phyloP scores from a whole-genome alignment of 2,888 invertebrate genomes.

The Norana najaformis region DNA sequence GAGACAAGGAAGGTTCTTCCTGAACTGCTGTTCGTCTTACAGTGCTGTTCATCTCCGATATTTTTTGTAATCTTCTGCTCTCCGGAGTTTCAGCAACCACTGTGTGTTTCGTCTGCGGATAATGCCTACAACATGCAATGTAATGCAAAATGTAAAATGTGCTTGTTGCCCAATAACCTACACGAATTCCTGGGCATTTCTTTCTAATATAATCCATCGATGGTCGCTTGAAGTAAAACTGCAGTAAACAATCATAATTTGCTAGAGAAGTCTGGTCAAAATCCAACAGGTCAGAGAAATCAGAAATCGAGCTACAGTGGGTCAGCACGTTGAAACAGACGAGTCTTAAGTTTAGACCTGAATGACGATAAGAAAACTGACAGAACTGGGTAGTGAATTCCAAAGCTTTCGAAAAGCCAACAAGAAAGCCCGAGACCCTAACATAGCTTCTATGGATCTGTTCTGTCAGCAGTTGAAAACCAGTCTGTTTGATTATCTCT shows the following conservation, averaged over 20 bases:
- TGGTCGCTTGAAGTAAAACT: background rate
- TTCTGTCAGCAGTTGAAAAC: background rate
- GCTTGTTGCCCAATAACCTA: no score
- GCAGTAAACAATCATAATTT: constrained; percentile 4
- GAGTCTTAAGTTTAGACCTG: background rate
- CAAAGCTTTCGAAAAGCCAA: background rate
- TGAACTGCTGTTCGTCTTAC: constrained; percentile 55
- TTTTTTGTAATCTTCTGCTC: constrained; percentile 90
- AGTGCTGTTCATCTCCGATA: constrained; percentile 95
- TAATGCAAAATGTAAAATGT: background rate
- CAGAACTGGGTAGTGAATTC: background rate
- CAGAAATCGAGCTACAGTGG: background rate
- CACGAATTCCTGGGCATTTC: background rate
- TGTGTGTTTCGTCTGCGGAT: constrained; percentile 96
- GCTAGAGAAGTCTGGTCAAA: background rate
- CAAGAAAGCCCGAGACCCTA: background rate
- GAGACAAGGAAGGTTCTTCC: background rate
- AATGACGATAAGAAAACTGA: no score
- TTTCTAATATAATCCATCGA: background rate
- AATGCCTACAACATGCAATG: constrained; percentile 75
- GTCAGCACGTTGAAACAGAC: background rate
- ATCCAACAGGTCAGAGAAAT: no score
- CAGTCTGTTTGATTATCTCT: background rate
- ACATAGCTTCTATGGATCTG: background rate
- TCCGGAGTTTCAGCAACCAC: constrained; percentile 98